phyloP scores from a whole-genome alignment of 2,113 vertebrate species.

The Pogona vitticeps region DNA sequence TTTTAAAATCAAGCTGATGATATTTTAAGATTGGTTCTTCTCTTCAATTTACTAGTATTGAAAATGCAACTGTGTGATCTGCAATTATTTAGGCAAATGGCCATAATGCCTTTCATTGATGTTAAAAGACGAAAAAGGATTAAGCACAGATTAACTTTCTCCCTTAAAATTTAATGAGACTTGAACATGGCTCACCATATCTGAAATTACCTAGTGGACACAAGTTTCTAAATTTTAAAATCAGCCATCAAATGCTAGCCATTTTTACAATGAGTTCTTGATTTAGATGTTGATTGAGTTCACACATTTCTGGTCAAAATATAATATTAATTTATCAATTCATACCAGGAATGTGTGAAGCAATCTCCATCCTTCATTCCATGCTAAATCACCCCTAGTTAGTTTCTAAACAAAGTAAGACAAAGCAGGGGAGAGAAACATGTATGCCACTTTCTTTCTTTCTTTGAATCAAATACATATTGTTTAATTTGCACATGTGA shows the following conservation, averaged over 20 bases:
- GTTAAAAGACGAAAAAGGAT: neutral
- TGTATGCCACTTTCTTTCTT: too few species aligned
- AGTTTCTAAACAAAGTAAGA: neutral
- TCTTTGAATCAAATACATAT: neutral
- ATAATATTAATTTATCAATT: too few species aligned
- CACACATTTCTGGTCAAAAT: neutral
- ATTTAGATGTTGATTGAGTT: neutral
- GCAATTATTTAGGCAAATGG: neutral
- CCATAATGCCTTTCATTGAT: neutral
- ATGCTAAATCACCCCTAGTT: neutral
- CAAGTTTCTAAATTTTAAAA: neutral
- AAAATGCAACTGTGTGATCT: neutral
- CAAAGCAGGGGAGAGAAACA: too few species aligned
- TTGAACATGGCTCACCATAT: neutral
- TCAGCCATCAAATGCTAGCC: neutral
- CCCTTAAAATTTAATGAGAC: neutral
- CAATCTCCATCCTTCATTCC: neutral
- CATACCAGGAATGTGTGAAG: constrained; percentile 12
- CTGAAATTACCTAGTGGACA: neutral
- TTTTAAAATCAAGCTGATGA: neutral
- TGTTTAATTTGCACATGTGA: neutral
- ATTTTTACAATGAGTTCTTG: neutral
- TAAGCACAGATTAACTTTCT: neutral
- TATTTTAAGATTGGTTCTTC: neutral
- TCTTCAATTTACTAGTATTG: neutral